Base-by-base conservation (phyloP, 2,113 vertebrate species). In the Platysteira castanea region DNA sequence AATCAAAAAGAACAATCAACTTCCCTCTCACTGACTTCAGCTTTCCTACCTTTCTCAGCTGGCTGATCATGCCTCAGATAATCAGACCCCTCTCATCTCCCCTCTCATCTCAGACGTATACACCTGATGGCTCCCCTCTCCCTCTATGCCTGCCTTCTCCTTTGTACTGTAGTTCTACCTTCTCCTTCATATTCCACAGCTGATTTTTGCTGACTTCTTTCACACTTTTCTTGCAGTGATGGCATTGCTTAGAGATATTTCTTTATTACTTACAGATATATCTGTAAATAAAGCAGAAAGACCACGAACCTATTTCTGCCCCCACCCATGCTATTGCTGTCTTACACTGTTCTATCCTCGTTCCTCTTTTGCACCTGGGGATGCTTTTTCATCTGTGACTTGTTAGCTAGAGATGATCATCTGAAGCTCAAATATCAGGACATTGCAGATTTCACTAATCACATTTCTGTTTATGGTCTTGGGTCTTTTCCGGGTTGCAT, bases 1-100 rank as follows among this genome's bases (percentile, higher is more conserved):
- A 92, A 93, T 96, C 94, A 95, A 71, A 90, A 93, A 95, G 89
- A 92, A 56, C 87, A 91, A 96, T 87, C 89, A 96, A 94, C 60
- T 85, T 75, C 49, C 76, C 52, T 84, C 52, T 64, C 82, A 42
- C 73, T 42, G 54, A 42, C 54, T 93, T 82, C n/a, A 44, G 41
- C 41, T 52, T 86, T 89, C 67, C 79, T 57, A 31, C n/a, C 75
- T 92, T 87, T 89, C 79, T 94, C 84, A 92, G 42, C 47, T 70
- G 71, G 27, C 87, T 71, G 76, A 64, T 84, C 80, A 17, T 76
- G 60, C n/a, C 42, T 81, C 60, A 73, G 65, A 86, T 74, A 67
- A 86, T 86, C 86, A 84, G 57, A 64, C n/a, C 54, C 53, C 67
- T 84, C 75, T 52, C 28, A 21, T 44, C 59, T 53, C n/a, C 54